A percentile compares a stretch with the other conserved stretches of the same genome.
Evolutionary conservation across 2,888 invertebrate species (phyloP).

Genomic region (Hartigia nigra): DNA sequence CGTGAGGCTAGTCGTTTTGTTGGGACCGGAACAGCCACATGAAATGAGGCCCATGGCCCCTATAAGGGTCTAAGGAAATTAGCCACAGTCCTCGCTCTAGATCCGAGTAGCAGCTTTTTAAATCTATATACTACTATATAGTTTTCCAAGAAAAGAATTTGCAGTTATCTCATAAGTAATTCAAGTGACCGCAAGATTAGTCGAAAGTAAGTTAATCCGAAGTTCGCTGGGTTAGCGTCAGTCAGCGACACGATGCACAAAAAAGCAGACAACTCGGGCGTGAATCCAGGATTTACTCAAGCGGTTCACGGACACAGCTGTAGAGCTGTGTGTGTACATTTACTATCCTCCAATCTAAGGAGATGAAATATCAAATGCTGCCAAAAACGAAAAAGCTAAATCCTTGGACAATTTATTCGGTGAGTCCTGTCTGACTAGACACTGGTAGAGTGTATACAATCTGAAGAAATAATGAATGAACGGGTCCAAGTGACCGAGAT

Average conservation of each 20-base stretch:
- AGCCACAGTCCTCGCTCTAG: neutral
- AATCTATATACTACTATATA: neutral
- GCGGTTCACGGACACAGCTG: neutral
- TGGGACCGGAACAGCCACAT: neutral
- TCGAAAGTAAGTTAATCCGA: conserved; percentile 32
- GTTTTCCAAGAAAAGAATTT: neutral
- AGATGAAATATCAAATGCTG: neutral
- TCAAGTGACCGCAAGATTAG: conserved; percentile 24
- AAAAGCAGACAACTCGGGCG: conserved; percentile 42
- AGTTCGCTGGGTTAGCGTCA: conserved; percentile 27
- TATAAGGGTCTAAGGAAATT: neutral
- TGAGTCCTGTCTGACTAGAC: neutral
- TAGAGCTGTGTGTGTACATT: neutral
- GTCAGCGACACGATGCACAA: conserved; percentile 17
- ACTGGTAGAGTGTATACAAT: neutral
- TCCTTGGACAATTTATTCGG: neutral
- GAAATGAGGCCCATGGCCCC: neutral
- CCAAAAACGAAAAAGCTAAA: neutral
- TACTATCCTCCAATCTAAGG: neutral
- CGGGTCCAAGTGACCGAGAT: neutral
- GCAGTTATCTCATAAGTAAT: neutral
- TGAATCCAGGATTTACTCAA: conserved; percentile 38
- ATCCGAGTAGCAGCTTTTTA: neutral
- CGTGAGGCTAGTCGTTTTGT: neutral
- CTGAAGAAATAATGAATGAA: neutral